Base-by-base conservation (phyloP, 2,113 vertebrate species). In the Clarias gariepinus region DNA sequence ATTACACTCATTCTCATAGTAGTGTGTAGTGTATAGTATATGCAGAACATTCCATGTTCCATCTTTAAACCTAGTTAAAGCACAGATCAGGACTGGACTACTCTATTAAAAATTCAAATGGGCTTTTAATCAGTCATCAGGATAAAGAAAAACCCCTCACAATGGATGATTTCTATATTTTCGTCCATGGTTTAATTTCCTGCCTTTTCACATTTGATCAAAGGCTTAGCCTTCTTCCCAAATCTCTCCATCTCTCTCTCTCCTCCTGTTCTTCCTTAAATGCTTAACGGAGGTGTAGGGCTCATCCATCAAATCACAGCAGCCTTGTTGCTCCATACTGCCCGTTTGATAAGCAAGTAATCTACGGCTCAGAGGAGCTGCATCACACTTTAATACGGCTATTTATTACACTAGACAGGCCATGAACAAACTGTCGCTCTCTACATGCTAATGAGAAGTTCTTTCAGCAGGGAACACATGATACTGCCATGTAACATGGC, bases 131-230 rank as follows among this genome's bases (percentile, higher is more conserved):
- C 93, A 91, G 89, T 92, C 88, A 89, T 85, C 61, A 58, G 86
- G 41, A 73, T 63, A 12, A 64, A 83, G 77, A 68, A 15, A 41
- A 79, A 63, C 11, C 15, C 52, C 47, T 47, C 74, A 86, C 16
- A 13, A 19, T 60, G 28, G 68, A 55, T 78, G 88, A 83, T 91
- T 94, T 91, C 91, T 81, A 89, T 92, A 94, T 94, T 94, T 95
- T 93, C 89, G 84, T 90, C 92, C 83, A n/a, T 33, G 87, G 82
- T 90, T 94, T 93, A 94, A 95, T 95, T 94, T 95, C 92, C 94
- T 93, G 87, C 87, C 87, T 87, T 92, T 93, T 90, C 93, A 95
- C 93, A 93, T 94, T 94, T 94, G 90, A 94, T 92, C 89, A 90
- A 89, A 93, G 84, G 18, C 74, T 83, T 86, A 79, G 60, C 47